Base-by-base conservation (phyloP, 2,113 vertebrate species). In the Rhinoderma darwinii region DNA sequence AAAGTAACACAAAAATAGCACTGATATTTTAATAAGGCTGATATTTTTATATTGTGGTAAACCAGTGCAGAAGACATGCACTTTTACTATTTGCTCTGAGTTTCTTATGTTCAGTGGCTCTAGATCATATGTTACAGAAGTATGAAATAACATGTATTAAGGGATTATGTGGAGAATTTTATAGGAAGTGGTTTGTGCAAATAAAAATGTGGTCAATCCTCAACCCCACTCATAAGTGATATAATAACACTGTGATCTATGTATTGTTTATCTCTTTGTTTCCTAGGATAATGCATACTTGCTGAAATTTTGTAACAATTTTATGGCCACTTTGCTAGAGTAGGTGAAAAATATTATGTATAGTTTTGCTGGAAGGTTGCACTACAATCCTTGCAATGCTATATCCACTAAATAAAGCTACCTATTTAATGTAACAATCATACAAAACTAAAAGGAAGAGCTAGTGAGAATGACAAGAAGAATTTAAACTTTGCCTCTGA, bases 141-240 rank as follows among this genome's bases (percentile, higher is more conserved):
- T 70, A 35, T 44, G 25, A 68, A 83, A 83, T 83, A 70, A 83
- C 81, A 83, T 83, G 32, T 50, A 83, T 83, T 83, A 83, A 83
- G 44, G 81, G 81, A 83, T 83, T 83, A 83, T 83, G 81, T 51
- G 63, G 63, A 56, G 81, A 70, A 72, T 37, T 70, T 83, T 68
- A 83, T 83, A 83, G 61, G 59, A 83, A 83, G 63, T 51, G 63
- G 44, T 83, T 83, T 83, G 43, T 83, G 63, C 39, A 32, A 70
- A 70, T 51, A 83, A 83, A 83, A 83, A 50, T 83, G 81, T 72
- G 81, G 81, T 72, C 22, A 51, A 37, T 83, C 43, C 63, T 30
- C 63, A 70, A 68, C 39, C 61, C 4, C 12, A 82, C 35, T 72
- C 43, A 70, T 68, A 44, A 70, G 63, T 83, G 61, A 83, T 68